These are phyloP conservation scores for Drosophila subobscura DNA, from an alignment of 1,140 invertebrate species.

Conservation along the genomic window DNA sequence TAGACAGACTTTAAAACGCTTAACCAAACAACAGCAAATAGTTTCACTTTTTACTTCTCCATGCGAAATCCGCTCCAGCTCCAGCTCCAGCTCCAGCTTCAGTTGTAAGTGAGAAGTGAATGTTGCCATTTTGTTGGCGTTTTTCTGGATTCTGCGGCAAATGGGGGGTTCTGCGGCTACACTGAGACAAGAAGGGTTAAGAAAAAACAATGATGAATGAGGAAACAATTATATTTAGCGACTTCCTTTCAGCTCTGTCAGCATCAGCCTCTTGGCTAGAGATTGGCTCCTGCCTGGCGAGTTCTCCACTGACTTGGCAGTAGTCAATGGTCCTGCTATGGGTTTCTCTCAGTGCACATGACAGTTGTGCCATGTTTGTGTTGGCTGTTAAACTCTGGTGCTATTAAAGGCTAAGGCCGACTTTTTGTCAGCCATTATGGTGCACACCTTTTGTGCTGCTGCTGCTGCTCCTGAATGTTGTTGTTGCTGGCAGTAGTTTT, in stretches of 20 bases:
- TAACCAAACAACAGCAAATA: slow-evolving; percentile 76
- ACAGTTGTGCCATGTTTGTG: slow-evolving; percentile 59
- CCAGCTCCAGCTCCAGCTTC: slow-evolving; percentile 26
- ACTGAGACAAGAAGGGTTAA: no score
- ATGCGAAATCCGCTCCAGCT: slow-evolving; percentile 62
- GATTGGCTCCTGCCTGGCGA: no score
- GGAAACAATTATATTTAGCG: no score
- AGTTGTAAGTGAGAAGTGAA: slow-evolving; percentile 63
- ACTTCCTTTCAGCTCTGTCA: no score
- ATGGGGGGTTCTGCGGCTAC: slow-evolving; percentile 21
- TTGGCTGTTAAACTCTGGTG: slow-evolving; percentile 77
- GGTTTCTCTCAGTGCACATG: slow-evolving; percentile 15
- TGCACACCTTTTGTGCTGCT: slow-evolving; percentile 70
- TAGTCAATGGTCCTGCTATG: neutral
- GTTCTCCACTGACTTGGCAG: no score
- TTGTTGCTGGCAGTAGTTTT: slow-evolving; percentile 56
- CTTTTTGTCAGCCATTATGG: slow-evolving; percentile 81
- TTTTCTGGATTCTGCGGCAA: slow-evolving; percentile 32
- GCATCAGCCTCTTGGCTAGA: no score
- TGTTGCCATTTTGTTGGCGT: slow-evolving; percentile 73
- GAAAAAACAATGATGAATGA: no score
- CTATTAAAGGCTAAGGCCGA: slow-evolving; percentile 81
- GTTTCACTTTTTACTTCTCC: slow-evolving; percentile 66
- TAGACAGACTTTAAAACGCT: slow-evolving; percentile 72
- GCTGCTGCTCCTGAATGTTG: slow-evolving; percentile 27